A percentile compares a stretch with the other conserved stretches of the same genome.
These are phyloP conservation scores for Ciconia maguari DNA, from an alignment of 2,113 vertebrate genomes.

Conservation along the genomic window DNA sequence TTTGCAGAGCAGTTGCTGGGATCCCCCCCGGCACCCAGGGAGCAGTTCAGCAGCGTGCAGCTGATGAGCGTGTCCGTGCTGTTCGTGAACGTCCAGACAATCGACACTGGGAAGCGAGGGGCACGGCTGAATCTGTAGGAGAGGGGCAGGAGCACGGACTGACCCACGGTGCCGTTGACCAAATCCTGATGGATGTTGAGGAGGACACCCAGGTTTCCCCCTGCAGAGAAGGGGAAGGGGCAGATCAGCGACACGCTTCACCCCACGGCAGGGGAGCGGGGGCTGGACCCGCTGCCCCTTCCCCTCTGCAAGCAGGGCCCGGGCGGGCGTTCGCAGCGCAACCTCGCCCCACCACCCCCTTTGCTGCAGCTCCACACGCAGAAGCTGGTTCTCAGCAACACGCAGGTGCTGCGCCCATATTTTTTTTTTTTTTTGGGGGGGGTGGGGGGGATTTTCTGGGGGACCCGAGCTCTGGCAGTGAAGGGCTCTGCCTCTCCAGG, in stretches of 20 bases:
- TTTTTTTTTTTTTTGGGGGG: no score
- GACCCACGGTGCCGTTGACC: neutral
- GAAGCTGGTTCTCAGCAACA: neutral
- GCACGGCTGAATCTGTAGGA: neutral
- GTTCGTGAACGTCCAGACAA: accelerated
- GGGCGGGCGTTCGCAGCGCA: accelerated
- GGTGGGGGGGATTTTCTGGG: no score
- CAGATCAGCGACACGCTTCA: neutral
- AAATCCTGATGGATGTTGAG: neutral
- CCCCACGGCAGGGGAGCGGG: accelerated
- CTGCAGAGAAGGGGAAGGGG: neutral
- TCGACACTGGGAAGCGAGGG: accelerated
- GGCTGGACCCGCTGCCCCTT: neutral
- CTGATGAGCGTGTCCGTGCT: accelerated
- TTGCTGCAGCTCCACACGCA: neutral
- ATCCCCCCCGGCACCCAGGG: accelerated
- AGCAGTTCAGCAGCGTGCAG: accelerated
- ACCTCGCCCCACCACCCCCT: neutral
- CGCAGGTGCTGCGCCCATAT: neutral
- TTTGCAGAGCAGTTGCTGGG: accelerated
- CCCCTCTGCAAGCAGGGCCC: neutral
- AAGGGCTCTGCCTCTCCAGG: neutral
- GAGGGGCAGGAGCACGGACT: neutral
- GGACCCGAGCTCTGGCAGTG: accelerated
- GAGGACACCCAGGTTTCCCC: neutral